Evolutionary conservation across 1,140 invertebrate species (phyloP), one percentile per base, ranked within the genome.

Genomic region (Agraylea sexmaculata): DNA sequence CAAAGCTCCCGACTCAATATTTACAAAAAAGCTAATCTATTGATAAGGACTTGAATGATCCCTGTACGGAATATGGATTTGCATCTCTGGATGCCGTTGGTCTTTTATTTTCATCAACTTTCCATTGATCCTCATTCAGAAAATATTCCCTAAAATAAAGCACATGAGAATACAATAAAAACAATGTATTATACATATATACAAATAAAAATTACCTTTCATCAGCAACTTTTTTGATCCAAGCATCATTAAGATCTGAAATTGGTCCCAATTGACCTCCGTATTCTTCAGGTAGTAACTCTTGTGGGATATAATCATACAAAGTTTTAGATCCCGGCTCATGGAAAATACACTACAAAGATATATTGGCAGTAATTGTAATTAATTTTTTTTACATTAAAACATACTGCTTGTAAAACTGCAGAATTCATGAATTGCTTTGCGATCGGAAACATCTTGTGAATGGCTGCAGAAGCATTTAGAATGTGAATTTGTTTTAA

Each of bases 401-500:
- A n/a, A n/a, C 59, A 55, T 60, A 74, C 72, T 62, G 74, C 54
- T 55, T 68, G 62, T 22, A 63, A 59, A 20, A 79, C 69, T 58
- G 78, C 76, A 10, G 68, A 64, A 56, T 74, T 77, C 18, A 80
- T 64, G 42, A 76, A 73, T 0, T 75, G 75, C 51, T 75, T 77
- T 25, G 74, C 61, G 31, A 80, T 54, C 20, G 65, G 66, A 32
- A 75, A 58, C 38, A 75, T 64, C 42, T 68, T 68, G 51, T 76
- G 71, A 40, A 78, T 62, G 56, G 76, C 77, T 1, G 69, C 56
- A 0, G 75, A 73, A 2, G 70, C 68, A 49, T 79, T 78, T 23
- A 79, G 66, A 41, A 83, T 72, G 57, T 85, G 80, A 23, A 84
- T 75, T 45, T 77, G 74, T 51, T 80, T 80, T 38, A 84, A 65